Conservation (phyloP, 2,797 vertebrate genomes). For the Serranus cabrilla region DNA sequence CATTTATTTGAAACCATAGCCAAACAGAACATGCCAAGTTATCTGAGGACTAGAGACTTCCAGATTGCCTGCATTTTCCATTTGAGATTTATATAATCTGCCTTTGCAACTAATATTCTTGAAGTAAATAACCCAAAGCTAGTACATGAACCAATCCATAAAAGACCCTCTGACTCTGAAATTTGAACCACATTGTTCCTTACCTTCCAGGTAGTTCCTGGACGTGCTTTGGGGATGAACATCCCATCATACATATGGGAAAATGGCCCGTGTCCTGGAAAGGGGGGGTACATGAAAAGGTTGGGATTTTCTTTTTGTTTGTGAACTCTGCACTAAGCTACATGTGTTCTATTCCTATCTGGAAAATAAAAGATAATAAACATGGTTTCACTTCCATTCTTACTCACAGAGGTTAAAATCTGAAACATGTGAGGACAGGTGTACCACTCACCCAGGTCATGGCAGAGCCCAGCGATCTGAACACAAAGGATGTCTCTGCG, state of each 20-base stretch:
- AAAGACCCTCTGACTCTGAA: not conserved
- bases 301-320: not conserved
- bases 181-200: conserved; percentile 24
- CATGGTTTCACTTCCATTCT: not conserved
- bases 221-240: conserved; percentile 91
- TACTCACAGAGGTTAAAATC: not conserved
- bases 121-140: not conserved
- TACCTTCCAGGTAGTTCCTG: conserved; percentile 90
- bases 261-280: conserved; percentile 95
- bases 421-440: not conserved
- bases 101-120: not conserved
- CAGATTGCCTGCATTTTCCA: not conserved
- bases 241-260: conserved; percentile 96
- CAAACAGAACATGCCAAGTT: not conserved
- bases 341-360: not conserved
- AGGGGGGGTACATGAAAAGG: conserved; percentile 32
- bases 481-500: conserved; percentile 93
- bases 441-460: conserved; percentile 92
- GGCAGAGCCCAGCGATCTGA: conserved; percentile 96
- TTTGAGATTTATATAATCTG: not conserved
- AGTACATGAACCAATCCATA: not conserved
- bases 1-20: not conserved
- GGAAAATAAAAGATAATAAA: not conserved
- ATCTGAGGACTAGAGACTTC: not conserved
- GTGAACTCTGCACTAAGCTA: not conserved